phyloP scores from a whole-genome alignment of 2,888 invertebrate species.

The Oscheius onirici region DNA sequence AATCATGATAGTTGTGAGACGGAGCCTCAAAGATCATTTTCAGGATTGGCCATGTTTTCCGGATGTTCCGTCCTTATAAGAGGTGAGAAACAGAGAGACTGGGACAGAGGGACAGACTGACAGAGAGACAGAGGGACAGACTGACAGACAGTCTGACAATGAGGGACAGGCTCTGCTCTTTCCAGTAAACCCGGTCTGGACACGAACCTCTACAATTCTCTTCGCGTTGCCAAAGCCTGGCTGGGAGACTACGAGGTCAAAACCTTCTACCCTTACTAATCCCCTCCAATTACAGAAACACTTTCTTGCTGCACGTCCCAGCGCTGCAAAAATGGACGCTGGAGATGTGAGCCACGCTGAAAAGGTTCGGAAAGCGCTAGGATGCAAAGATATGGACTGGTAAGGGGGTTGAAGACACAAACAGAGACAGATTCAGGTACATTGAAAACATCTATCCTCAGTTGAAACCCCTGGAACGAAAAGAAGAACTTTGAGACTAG shows the following conservation, averaged over 20 bases:
- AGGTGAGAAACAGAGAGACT: constrained; percentile 77
- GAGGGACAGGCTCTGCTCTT: not conserved
- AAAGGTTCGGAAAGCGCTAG: constrained; percentile 80
- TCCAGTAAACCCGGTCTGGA: constrained; percentile 78
- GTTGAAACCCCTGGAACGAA: constrained; percentile 36
- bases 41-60: constrained; percentile 95
- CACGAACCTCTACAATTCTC: constrained; percentile 91
- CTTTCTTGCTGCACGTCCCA: constrained; percentile 75
- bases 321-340: constrained; percentile 75
- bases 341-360: constrained; percentile 85
- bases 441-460: constrained; percentile 86
- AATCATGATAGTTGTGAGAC: no score
- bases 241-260: constrained; percentile 81
- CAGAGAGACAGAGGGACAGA: no score
- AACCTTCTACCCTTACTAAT: not conserved
- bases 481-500: constrained; percentile 12
- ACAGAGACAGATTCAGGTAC: constrained; percentile 88
- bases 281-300: constrained; percentile 49
- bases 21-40: constrained; percentile 77
- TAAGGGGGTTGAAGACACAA: constrained; percentile 77
- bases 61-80: constrained; percentile 96
- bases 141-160: no score
- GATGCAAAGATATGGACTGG: constrained; percentile 87
- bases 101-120: no score
- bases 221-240: constrained; percentile 98